phyloP scores from a whole-genome alignment of 2,797 vertebrate genomes.

The Coluber constrictor region DNA sequence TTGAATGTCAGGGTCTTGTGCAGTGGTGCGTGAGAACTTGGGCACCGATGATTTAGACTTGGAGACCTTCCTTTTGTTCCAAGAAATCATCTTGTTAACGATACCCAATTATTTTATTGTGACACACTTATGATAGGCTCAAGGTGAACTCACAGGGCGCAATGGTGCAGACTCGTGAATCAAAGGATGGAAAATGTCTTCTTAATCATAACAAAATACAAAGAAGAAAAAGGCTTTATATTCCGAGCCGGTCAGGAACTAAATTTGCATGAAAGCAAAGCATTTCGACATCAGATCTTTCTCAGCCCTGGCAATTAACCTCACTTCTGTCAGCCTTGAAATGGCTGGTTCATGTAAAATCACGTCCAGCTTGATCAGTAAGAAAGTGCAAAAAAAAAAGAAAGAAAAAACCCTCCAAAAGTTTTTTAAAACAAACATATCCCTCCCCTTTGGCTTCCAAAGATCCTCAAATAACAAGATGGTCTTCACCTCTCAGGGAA shows the following conservation, averaged over 20 bases:
- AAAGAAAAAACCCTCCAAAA: not conserved
- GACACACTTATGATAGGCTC: constrained; percentile 26
- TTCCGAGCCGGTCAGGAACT: not conserved
- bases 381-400: not conserved
- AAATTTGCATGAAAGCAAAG: not conserved
- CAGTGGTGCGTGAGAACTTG: constrained; percentile 24
- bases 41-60: constrained; percentile 29
- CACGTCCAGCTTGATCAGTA: not conserved
- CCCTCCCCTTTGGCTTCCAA: not conserved
- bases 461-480: not conserved
- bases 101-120: constrained; percentile 34
- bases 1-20: constrained; percentile 25
- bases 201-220: not conserved
- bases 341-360: not conserved
- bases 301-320: not conserved
- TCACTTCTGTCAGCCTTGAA: not conserved
- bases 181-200: not conserved
- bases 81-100: constrained; percentile 50
- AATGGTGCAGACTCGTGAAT: not conserved
- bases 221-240: not conserved
- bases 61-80: constrained; percentile 22
- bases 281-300: not conserved
- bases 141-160: constrained; percentile 34
- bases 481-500: not conserved
- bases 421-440: not conserved